A percentile compares a stretch with the other conserved stretches of the same genome.
Evolutionary conservation across 1,140 invertebrate genomes (phyloP).

Genomic region (Psilanteris sp.): DNA sequence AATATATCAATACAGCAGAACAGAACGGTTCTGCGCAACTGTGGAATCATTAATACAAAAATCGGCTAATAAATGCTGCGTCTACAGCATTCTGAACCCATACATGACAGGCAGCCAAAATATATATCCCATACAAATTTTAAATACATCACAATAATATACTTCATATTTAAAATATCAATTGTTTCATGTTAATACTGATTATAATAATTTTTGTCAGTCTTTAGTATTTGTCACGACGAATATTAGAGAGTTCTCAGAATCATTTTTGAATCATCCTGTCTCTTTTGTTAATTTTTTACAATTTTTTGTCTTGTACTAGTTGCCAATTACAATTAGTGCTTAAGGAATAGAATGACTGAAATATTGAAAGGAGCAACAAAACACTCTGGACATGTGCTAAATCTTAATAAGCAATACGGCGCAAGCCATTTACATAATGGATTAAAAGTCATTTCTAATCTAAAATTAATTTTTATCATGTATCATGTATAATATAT

Average conservation of each 20-base stretch:
- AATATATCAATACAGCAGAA: conserved; percentile 61
- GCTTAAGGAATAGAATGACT: conserved; percentile 57
- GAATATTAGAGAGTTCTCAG: conserved; percentile 15
- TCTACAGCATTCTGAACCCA: conserved; percentile 46
- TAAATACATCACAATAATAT: conserved; percentile 64
- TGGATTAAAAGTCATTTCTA: conserved; percentile 28
- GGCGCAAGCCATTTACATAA: conserved; percentile 29
- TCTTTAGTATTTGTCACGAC: conserved; percentile 67
- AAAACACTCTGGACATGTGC: conserved; percentile 67
- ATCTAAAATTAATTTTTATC: conserved; percentile 39
- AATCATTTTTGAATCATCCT: conserved; percentile 5
- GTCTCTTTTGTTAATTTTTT: conserved; percentile 17
- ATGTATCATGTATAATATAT: conserved; percentile 15
- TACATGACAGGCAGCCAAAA: conserved; percentile 69
- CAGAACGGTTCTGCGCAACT: conserved; percentile 32
- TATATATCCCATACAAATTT: conserved; percentile 68
- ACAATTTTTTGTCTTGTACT: conserved; percentile 3
- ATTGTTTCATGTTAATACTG: conserved; percentile 74
- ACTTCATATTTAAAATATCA: conserved; percentile 71
- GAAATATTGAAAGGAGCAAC: conserved; percentile 66
- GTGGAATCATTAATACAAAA: conserved; percentile 56
- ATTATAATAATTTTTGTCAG: conserved; percentile 73
- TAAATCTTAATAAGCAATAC: conserved; percentile 54
- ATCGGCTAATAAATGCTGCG: conserved; percentile 62
- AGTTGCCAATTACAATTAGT: conserved; percentile 57